Evolutionary conservation across 2,888 invertebrate genomes (phyloP), one percentile per base, ranked within the genome.

Genomic region (Idaea biselata): DNA sequence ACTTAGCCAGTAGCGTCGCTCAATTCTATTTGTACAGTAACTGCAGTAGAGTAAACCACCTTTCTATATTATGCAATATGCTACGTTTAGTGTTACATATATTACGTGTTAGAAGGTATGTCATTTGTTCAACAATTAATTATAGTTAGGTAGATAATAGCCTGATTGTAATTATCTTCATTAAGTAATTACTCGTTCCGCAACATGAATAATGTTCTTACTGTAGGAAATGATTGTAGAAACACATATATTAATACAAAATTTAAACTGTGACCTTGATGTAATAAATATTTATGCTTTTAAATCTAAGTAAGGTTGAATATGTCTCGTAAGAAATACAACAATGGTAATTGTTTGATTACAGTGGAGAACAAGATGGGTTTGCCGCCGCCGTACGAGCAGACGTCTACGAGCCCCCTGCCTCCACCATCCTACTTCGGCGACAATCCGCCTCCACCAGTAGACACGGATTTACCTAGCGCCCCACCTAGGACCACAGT

Each of bases 281-380:
- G n/a, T 16, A 6, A 33, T 33, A 33, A 33, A 33, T 11, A 33
- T 33, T 11, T 33, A 33, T 33, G 14, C 33, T 33, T 33, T 55
- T 55, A 14, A 55, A 55, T 17, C 17, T 55, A 16, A 7, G 16
- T 7, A 17, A 8, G 16, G 4, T 17, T 17, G 0, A 55, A 55
- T 14, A 4, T 16, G 16, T n/a, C 17, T 44, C 57, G 17, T 7
- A 16, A 31, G 18, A 14, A 17, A 3, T 33, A 18, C 1, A 18
- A 16, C 7, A n/a, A 18, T 14, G 5, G 18, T 25, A 60, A 14
- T 62, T 62, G 55, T 63, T 25, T 16, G 18, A 61, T 87, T 90
- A 62, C 84, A 92, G 91, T 92, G 91, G 91, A 92, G 78, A 91
- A 91, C 65, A 92, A 92, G 77, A 91, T 91, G 88, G 91, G 91